A percentile compares a stretch with the other conserved stretches of the same genome.
Evolutionary conservation across 2,888 invertebrate genomes (phyloP).

Genomic region (Amphipoea lucens): DNA sequence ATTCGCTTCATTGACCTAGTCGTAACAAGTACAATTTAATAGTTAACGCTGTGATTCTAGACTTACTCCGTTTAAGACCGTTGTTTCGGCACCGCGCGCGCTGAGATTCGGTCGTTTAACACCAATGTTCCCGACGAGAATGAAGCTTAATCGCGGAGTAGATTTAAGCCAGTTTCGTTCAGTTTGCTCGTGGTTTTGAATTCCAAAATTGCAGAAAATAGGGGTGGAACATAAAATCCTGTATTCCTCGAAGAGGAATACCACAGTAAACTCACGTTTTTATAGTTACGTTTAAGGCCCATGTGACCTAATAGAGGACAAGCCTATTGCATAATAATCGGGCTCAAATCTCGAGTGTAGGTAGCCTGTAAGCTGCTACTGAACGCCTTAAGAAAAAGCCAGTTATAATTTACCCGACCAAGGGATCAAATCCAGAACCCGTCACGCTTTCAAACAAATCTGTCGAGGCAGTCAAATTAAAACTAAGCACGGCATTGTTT

Average conservation of each 20-base stretch:
- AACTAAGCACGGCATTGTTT: background rate
- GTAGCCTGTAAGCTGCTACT: background rate
- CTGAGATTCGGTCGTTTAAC: conserved; percentile 53
- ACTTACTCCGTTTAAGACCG: conserved; percentile 46
- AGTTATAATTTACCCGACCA: background rate
- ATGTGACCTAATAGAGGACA: background rate
- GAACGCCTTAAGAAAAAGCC: background rate
- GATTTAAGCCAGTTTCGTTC: conserved; percentile 50
- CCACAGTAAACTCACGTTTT: background rate
- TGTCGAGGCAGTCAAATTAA: background rate
- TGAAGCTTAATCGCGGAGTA: conserved; percentile 51
- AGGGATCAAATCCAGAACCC: background rate
- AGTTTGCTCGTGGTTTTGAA: conserved; percentile 34
- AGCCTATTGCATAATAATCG: background rate
- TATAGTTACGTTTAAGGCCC: background rate
- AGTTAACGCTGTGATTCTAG: conserved; percentile 48
- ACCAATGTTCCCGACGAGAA: conserved; percentile 52
- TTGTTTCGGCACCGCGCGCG: conserved; percentile 44
- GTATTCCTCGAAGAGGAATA: background rate
- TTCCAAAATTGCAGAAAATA: conserved; percentile 10
- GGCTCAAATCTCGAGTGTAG: background rate
- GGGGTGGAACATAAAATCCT: background rate
- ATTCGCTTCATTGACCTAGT: conserved; percentile 52
- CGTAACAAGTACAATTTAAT: conserved; percentile 49
- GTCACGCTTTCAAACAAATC: background rate